A percentile compares a stretch with the other conserved stretches of the same genome.
These are phyloP conservation scores for Syrmaticus mikado DNA, from an alignment of 2,113 vertebrate genomes.

Conservation along the genomic window DNA sequence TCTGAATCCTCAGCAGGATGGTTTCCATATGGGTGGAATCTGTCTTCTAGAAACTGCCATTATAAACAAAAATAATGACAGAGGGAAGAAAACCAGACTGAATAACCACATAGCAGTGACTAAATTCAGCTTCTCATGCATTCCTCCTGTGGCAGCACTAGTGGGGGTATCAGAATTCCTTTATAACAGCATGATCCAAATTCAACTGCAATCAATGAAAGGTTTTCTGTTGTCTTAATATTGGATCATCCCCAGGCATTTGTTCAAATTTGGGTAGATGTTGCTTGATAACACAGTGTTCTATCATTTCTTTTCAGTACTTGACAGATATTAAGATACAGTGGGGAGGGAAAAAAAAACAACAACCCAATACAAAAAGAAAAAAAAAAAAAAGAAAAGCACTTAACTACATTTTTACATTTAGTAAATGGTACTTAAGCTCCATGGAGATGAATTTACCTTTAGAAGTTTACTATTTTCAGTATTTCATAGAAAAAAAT, in stretches of 20 bases:
- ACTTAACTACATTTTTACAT: constrained; percentile 75
- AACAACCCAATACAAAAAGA: constrained; percentile 47
- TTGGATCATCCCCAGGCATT: neutral
- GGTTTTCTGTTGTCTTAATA: neutral
- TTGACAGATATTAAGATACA: neutral
- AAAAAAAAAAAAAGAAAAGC: constrained; percentile 32
- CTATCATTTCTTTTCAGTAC: constrained; percentile 1
- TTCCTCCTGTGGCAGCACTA: neutral
- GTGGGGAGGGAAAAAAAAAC: neutral
- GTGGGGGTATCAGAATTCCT: neutral
- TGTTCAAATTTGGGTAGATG: neutral
- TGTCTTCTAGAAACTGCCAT: neutral
- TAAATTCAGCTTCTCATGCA: neutral
- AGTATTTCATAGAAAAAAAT: constrained; percentile 72
- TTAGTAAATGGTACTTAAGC: constrained; percentile 66
- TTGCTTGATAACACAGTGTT: neutral
- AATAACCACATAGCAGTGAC: neutral
- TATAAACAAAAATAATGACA: neutral
- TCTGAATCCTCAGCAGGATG: neutral
- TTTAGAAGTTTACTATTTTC: constrained; percentile 67
- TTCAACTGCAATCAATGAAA: neutral
- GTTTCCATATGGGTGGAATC: neutral
- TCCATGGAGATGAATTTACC: constrained; percentile 69
- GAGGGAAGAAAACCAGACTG: neutral
- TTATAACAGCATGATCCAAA: neutral